Base-by-base conservation (phyloP, 1,140 invertebrate species). In the Ceratina calcarata region DNA sequence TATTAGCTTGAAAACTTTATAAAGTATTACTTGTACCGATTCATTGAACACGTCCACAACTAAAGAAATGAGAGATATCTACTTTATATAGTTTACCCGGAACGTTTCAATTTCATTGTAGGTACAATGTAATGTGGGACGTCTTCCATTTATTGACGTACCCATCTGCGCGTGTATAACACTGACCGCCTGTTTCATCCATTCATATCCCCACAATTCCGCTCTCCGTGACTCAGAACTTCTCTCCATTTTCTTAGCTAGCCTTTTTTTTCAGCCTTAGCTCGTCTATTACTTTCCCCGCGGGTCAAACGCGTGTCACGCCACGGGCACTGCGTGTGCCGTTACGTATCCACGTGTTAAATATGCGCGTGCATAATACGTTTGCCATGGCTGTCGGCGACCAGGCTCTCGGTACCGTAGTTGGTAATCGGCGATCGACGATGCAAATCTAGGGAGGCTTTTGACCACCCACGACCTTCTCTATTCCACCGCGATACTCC, bases 341-440 rank as follows among this genome's bases (percentile, higher is more conserved):
- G 78, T 61, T 78, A 64, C 64, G 49, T n/a, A 49, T 57, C 57
- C 71, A 55, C 64, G 49, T n/a, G 58, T 57, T 64, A 64, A 71
- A 69, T 53, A 69, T 61, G 66, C 49, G 15, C 55, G 13, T 61
- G 45, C 61, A 75, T 68, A 45, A 45, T 45, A 58, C 45, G 61
- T 80, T 80, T 67, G 37, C 62, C 72, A 22, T 22, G 49, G 55
- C 55, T 68, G 58, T 24, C 24, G 37, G 62, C 60, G 51, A 27
- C 53, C 8, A 45, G 65, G 65, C 45, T 10, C 20, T 62, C 32
- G 24, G 67, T 45, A 37, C 67, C 67, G 76, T 78, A 78, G 68
- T 67, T 55, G 76, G 60, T 78, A 78, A 71, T 71, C 76, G 60
- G 8, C 60, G 68, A n/a, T n/a, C n/a, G n/a, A 71, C 64, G 49